Percentiles rank a stretch among this genome's conserved stretches.
Conservation (phyloP, 2,888 invertebrate genomes). For the Clistopyga incitator region DNA sequence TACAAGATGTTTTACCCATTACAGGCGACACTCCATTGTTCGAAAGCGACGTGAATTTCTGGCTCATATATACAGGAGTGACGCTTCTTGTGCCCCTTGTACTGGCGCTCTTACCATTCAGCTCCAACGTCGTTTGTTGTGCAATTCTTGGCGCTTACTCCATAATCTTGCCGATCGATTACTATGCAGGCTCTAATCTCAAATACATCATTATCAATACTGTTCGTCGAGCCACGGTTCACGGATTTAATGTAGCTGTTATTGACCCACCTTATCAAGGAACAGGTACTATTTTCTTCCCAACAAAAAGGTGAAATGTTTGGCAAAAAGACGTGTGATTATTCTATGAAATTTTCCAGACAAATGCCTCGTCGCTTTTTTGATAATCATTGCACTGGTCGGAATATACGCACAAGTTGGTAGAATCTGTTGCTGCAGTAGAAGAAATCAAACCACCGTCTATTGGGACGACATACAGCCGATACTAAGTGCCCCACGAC, state of each 20-base stretch:
- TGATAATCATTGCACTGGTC: constrained; percentile 85
- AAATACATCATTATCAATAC: constrained; percentile 89
- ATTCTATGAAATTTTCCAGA: constrained; percentile 85
- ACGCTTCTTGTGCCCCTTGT: constrained; percentile 85
- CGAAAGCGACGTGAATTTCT: constrained; percentile 87
- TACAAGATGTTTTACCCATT: constrained; percentile 75
- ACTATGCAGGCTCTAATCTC: constrained; percentile 88
- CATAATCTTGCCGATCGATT: constrained; percentile 87
- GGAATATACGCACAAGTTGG: constrained; percentile 85
- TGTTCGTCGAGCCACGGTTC: constrained; percentile 87
- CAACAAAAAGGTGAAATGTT: too few relatives aligned
- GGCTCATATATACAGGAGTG: constrained; percentile 86
- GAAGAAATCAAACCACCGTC: constrained; percentile 40
- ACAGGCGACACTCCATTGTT: constrained; percentile 85
- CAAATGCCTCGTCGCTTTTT: constrained; percentile 85
- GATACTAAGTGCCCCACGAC: constrained; percentile 46
- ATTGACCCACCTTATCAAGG: constrained; percentile 87
- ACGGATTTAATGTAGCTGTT: constrained; percentile 86
- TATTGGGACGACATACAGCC: constrained; percentile 49
- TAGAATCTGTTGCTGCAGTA: constrained; percentile 46
- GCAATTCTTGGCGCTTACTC: constrained; percentile 88
- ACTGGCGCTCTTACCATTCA: constrained; percentile 84
- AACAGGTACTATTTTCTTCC: constrained; percentile 84
- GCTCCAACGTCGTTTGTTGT: constrained; percentile 88
- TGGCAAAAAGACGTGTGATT: not conserved